phyloP scores from a whole-genome alignment of 2,888 invertebrate genomes.

The Oligia strigilis region DNA sequence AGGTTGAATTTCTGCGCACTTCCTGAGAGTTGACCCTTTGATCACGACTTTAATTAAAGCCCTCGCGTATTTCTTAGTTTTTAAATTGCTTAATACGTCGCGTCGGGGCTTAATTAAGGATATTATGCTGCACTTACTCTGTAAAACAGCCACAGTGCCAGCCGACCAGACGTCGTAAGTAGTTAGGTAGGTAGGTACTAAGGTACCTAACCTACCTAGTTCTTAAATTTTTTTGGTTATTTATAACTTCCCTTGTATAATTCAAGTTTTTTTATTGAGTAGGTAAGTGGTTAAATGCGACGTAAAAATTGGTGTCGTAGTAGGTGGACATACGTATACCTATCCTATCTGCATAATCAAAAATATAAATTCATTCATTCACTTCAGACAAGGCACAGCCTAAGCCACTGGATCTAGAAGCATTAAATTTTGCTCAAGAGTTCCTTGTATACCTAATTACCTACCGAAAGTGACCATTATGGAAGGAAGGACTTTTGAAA shows the following conservation, averaged over 20 bases:
- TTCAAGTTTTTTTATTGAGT: background rate
- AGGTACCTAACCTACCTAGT: background rate
- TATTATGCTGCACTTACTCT: slow-evolving; percentile 68
- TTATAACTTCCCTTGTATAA: slow-evolving; percentile 6
- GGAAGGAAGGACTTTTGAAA: background rate
- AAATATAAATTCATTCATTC: background rate
- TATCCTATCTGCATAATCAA: background rate
- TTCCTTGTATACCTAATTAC: background rate
- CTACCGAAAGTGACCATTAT: background rate
- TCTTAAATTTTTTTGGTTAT: slow-evolving; percentile 4
- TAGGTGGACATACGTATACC: background rate
- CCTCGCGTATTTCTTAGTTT: slow-evolving; percentile 74
- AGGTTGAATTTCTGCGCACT: slow-evolving; percentile 50
- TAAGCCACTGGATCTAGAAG: background rate
- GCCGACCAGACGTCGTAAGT: slow-evolving; percentile 26
- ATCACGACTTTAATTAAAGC: slow-evolving; percentile 76
- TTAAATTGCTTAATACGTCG: slow-evolving; percentile 73
- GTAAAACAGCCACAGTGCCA: slow-evolving; percentile 42
- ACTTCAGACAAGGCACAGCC: background rate
- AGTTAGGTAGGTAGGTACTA: background rate
- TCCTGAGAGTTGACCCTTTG: slow-evolving; percentile 66
- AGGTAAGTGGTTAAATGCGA: no score
- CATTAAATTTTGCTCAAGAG: background rate
- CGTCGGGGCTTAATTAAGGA: slow-evolving; percentile 73
- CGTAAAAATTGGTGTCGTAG: background rate